These are phyloP conservation scores for Agonopterix arenella DNA, from an alignment of 2,888 invertebrate species.

Conservation along the genomic window DNA sequence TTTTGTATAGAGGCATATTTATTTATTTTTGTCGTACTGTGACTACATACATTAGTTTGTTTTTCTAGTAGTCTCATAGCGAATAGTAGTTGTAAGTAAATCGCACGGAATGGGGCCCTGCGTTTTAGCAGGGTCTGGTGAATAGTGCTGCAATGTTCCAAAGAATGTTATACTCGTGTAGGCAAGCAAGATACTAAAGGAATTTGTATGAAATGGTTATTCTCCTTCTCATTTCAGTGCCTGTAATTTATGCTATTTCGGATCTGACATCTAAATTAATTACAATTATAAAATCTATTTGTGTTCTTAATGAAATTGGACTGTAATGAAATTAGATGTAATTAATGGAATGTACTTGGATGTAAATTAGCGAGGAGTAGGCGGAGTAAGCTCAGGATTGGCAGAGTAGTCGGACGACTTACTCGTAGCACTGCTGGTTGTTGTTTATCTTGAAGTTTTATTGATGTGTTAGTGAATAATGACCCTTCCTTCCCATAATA, in stretches of 20 bases:
- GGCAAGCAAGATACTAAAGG: conserved; percentile 21
- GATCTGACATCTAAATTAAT: conserved; percentile 32
- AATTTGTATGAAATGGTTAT: not conserved
- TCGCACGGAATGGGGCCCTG: conserved; percentile 65
- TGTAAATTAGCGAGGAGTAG: conserved; percentile 44
- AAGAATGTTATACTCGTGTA: conserved; percentile 65
- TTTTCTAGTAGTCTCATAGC: conserved; percentile 56
- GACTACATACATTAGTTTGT: conserved; percentile 45
- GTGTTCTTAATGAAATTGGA: conserved; percentile 28
- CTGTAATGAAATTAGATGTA: conserved; percentile 40
- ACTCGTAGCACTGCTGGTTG: conserved; percentile 44
- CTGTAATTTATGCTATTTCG: conserved; percentile 24
- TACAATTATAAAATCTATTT: conserved; percentile 16
- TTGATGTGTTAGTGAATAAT: conserved; percentile 46
- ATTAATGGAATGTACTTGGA: conserved; percentile 41
- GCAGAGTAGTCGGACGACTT: conserved; percentile 37
- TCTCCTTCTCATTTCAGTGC: conserved; percentile 20
- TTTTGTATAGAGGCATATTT: conserved; percentile 74
- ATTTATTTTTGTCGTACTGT: conserved; percentile 64
- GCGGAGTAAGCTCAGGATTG: conserved; percentile 44
- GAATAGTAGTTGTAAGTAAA: conserved; percentile 58
- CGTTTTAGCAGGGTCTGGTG: conserved; percentile 69
- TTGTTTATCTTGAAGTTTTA: conserved; percentile 58
- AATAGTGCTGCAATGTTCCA: conserved; percentile 69
- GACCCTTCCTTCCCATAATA: not conserved